Percentiles rank a stretch among this genome's conserved stretches.
These are phyloP conservation scores for Trinorchestia longiramus DNA, from an alignment of 1,140 invertebrate genomes.

Conservation along the genomic window DNA sequence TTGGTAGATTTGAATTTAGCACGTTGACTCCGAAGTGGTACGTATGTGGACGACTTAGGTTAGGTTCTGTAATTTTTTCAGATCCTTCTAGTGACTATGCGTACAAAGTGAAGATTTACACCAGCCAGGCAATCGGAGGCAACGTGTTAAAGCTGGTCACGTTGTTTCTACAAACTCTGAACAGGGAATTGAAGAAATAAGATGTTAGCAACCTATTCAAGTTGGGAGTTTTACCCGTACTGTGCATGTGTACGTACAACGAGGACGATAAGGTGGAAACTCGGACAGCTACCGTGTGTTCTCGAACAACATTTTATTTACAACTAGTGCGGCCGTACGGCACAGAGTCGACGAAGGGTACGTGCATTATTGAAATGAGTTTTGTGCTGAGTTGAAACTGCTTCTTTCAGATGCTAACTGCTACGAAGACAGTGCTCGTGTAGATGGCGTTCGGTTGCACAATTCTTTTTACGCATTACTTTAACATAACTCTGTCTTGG, in stretches of 20 bases:
- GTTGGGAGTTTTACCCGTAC: no score
- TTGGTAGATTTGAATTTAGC: no score
- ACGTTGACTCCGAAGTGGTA: no score
- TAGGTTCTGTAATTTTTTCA: no score
- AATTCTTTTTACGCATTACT: neutral
- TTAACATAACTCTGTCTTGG: neutral
- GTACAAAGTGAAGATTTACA: no score
- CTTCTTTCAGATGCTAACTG: neutral
- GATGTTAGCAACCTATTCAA: no score
- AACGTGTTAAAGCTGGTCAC: no score
- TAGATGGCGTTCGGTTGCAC: neutral
- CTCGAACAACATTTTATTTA: neutral
- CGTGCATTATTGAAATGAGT: neutral
- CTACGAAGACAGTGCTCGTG: neutral
- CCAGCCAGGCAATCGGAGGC: no score
- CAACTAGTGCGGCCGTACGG: neutral
- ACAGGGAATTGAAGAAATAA: no score
- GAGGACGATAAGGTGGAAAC: neutral
- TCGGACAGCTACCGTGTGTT: neutral
- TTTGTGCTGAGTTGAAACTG: neutral
- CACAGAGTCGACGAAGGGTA: neutral
- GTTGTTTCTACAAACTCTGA: no score
- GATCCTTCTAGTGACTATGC: no score
- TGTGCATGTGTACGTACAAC: neutral
- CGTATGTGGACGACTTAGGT: no score